These are phyloP conservation scores for Tachina fera DNA, from an alignment of 2,888 invertebrate genomes.

Conservation along the genomic window DNA sequence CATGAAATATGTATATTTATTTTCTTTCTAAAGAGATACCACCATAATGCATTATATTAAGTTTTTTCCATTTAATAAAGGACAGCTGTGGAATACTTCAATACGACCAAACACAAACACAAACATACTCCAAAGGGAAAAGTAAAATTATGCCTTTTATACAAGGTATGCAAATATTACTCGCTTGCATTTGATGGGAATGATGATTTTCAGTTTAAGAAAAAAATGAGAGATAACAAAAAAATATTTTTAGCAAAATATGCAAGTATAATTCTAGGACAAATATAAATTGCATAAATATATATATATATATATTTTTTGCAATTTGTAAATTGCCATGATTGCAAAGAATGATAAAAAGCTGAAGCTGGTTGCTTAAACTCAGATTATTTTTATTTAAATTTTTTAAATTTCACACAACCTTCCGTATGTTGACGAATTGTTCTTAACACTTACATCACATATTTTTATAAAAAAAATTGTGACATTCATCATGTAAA, in stretches of 20 bases:
- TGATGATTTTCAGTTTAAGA: constrained; percentile 3
- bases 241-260: constrained; percentile 3
- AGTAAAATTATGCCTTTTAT: constrained; percentile 32
- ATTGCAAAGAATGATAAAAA: too few relatives aligned
- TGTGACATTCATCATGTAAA: too few relatives aligned
- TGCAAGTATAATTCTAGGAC: neutral
- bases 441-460: too few relatives aligned
- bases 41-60: neutral
- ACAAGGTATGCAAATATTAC: constrained; percentile 70
- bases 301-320: too few relatives aligned
- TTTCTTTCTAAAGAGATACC: neutral
- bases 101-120: neutral
- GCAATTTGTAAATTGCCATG: too few relatives aligned
- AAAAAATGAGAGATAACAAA: constrained; percentile 9
- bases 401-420: too few relatives aligned
- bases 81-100: neutral
- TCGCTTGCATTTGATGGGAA: constrained; percentile 25
- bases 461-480: too few relatives aligned
- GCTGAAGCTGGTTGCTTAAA: too few relatives aligned
- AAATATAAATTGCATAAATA: neutral
- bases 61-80: neutral
- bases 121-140: neutral
- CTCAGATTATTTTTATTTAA: too few relatives aligned
- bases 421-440: too few relatives aligned
- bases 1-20: neutral